Evolutionary conservation across 2,888 invertebrate species (phyloP).

Genomic region (Hydrotaea diabolus): DNA sequence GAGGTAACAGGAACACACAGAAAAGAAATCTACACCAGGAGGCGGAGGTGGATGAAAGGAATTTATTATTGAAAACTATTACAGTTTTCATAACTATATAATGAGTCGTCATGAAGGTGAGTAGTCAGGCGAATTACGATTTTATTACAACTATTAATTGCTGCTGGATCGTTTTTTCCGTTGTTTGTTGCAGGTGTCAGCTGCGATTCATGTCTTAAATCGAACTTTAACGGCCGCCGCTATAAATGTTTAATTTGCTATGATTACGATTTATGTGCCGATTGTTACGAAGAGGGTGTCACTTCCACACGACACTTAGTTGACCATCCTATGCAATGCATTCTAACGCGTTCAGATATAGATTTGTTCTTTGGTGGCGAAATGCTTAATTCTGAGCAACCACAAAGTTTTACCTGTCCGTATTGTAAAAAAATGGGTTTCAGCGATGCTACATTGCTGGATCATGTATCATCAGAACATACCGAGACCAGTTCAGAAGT

Average conservation of each 20-base stretch:
- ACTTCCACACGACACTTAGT: conserved; percentile 95
- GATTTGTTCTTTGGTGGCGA: conserved; percentile 98
- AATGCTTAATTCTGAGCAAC: conserved; percentile 93
- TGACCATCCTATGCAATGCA: conserved; percentile 99
- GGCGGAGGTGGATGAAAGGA: conserved; percentile 58
- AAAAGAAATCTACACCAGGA: conserved; percentile 29
- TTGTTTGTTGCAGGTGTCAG: conserved; percentile 92
- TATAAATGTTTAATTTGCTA: conserved; percentile 99
- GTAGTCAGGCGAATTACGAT: not conserved
- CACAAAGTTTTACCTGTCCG: conserved; percentile 98
- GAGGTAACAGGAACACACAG: not conserved
- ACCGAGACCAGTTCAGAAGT: conserved; percentile 95
- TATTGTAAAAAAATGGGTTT: conserved; percentile 98
- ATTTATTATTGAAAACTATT: conserved; percentile 58
- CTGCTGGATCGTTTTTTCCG: conserved; percentile 60
- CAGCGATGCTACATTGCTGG: conserved; percentile 94
- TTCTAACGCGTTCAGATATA: conserved; percentile 97
- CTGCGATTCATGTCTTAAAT: conserved; percentile 99
- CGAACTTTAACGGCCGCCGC: conserved; percentile 97
- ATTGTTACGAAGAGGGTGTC: conserved; percentile 96
- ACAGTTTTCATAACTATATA: conserved; percentile 76
- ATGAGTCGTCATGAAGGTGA: conserved; percentile 98
- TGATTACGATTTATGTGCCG: conserved; percentile 99
- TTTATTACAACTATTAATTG: conserved; percentile 15
- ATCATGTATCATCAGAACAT: conserved; percentile 95